A percentile compares a stretch with the other conserved stretches of the same genome.
Evolutionary conservation across 2,113 vertebrate species (phyloP).

Genomic region (Pristiophorus japonicus): DNA sequence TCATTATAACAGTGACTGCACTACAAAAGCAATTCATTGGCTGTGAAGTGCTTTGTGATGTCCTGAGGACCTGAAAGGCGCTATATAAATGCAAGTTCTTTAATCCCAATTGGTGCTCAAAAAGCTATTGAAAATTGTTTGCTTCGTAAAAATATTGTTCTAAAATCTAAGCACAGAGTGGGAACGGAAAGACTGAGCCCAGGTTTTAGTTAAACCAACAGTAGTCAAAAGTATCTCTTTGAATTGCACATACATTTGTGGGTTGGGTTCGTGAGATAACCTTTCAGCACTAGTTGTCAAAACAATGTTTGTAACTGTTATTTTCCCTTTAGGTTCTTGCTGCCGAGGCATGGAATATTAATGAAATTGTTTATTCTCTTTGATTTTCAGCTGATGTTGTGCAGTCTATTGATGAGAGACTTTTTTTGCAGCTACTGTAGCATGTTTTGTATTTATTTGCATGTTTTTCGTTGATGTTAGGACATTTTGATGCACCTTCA

Average conservation of each 20-base stretch:
- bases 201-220: slow-evolving; percentile 27
- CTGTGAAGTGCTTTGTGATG: neutral
- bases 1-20: neutral
- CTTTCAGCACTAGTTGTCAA: slow-evolving; percentile 64
- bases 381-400: slow-evolving; percentile 67
- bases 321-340: slow-evolving; percentile 52
- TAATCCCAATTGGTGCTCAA: neutral
- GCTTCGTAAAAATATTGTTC: neutral
- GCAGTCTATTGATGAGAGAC: slow-evolving; percentile 65
- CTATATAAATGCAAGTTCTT: neutral
- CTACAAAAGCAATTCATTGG: neutral
- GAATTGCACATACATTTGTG: slow-evolving; percentile 34
- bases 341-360: slow-evolving; percentile 59
- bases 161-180: neutral
- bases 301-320: slow-evolving; percentile 53
- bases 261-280: slow-evolving; percentile 65
- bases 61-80: neutral
- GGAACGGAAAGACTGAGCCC: slow-evolving; percentile 23
- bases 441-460: slow-evolving; percentile 38
- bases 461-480: slow-evolving; percentile 41
- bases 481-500: slow-evolving; percentile 56
- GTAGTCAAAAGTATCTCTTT: neutral
- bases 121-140: neutral
- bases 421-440: slow-evolving; percentile 47
- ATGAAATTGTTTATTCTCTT: slow-evolving; percentile 71